These are phyloP conservation scores for Chlorocebus sabaeus DNA, from an alignment of 2,113 vertebrate genomes.

Conservation along the genomic window DNA sequence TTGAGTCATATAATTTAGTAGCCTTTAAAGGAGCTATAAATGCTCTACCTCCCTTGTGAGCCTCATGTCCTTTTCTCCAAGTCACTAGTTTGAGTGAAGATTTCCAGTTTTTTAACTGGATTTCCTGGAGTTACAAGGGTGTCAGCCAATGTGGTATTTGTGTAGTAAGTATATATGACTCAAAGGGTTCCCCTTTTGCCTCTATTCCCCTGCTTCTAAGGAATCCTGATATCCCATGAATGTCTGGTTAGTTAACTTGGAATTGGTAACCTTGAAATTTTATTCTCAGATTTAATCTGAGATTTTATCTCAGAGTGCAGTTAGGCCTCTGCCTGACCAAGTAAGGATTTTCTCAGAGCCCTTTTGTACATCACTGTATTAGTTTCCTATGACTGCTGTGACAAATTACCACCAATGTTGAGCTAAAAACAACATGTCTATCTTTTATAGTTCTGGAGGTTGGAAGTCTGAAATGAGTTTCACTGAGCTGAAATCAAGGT, in stretches of 20 bases:
- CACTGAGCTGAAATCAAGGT: neutral
- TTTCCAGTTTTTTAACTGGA: neutral
- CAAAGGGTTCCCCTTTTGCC: neutral
- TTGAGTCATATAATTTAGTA: slow-evolving; percentile 47
- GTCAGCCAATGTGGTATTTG: neutral
- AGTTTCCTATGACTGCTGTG: neutral
- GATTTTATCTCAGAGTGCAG: neutral
- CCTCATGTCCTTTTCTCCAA: neutral
- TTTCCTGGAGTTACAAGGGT: neutral
- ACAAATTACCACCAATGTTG: neutral
- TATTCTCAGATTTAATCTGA: too few species aligned
- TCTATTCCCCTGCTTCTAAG: neutral
- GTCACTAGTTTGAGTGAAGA: neutral
- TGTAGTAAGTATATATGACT: neutral
- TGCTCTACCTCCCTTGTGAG: neutral
- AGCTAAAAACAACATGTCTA: neutral
- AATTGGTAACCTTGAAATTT: neutral
- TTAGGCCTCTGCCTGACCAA: neutral
- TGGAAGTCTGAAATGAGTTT: neutral
- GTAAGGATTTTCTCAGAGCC: neutral
- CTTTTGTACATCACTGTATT: neutral
- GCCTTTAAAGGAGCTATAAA: neutral
- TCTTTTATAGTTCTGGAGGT: neutral
- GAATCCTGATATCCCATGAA: neutral
- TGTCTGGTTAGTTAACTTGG: neutral